These are phyloP conservation scores for Meandrusa payeni DNA, from an alignment of 2,888 invertebrate species.

Conservation along the genomic window DNA sequence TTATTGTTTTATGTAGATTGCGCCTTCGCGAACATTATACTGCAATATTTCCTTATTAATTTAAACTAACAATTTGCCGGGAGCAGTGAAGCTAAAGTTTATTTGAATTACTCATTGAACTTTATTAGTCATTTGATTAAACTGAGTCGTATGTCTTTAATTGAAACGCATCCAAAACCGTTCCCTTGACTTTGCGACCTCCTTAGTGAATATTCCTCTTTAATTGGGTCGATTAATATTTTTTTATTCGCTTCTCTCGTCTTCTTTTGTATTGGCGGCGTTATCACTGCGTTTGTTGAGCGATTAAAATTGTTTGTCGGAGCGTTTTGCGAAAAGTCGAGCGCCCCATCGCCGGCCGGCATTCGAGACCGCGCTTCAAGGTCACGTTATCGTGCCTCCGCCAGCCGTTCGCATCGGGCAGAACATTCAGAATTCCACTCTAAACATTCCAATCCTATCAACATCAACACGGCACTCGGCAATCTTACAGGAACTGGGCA, in stretches of 20 bases:
- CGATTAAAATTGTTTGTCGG: conserved; percentile 70
- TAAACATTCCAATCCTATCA: conserved; percentile 35
- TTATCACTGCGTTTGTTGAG: conserved; percentile 53
- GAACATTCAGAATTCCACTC: conserved; percentile 31
- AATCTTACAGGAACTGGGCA: conserved; percentile 73
- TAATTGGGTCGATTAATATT: conserved; percentile 19
- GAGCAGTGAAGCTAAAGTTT: conserved; percentile 52
- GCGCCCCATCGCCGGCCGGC: conserved; percentile 71
- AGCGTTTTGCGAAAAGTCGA: conserved; percentile 66
- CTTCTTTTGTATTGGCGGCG: conserved; percentile 39
- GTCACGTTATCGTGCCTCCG: conserved; percentile 78
- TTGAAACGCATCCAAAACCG: conserved; percentile 68
- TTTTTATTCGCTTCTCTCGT: conserved; percentile 19
- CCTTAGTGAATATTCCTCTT: conserved; percentile 27
- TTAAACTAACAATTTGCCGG: conserved; percentile 36
- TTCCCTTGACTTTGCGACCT: conserved; percentile 34
- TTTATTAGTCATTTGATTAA: conserved; percentile 65
- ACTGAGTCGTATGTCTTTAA: conserved; percentile 59
- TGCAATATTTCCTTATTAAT: conserved; percentile 28
- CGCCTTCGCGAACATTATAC: conserved; percentile 5
- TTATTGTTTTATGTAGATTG: not conserved
- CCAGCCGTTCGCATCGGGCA: conserved; percentile 43
- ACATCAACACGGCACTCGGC: conserved; percentile 47
- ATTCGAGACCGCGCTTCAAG: conserved; percentile 68
- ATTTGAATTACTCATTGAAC: conserved; percentile 69